These are phyloP conservation scores for Thaumetopoea pityocampa DNA, from an alignment of 1,140 invertebrate genomes.

Conservation along the genomic window DNA sequence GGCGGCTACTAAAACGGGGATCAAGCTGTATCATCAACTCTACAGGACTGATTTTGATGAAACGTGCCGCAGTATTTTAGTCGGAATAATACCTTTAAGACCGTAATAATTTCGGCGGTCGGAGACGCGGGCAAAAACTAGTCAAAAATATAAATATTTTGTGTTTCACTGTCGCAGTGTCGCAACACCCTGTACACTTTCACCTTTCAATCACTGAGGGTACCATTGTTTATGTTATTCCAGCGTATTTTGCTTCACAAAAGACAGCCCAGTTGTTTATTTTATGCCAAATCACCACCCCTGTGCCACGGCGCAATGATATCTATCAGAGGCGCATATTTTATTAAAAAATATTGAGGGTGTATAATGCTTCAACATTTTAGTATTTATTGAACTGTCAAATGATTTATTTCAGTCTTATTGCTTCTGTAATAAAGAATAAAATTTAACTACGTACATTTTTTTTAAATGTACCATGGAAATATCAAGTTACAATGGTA, in stretches of 20 bases:
- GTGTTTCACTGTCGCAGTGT: too few relatives aligned
- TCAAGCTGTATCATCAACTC: too few relatives aligned
- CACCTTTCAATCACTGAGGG: slow-evolving; percentile 50
- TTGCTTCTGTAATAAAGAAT: neutral
- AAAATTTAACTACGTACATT: neutral
- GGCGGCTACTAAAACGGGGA: too few relatives aligned
- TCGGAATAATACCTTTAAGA: too few relatives aligned
- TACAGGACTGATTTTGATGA: too few relatives aligned
- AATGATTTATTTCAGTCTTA: neutral
- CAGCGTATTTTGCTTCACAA: slow-evolving; percentile 58
- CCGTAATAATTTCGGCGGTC: too few relatives aligned
- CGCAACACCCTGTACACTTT: slow-evolving; percentile 44
- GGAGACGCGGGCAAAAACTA: neutral
- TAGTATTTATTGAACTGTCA: slow-evolving; percentile 14
- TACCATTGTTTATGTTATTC: slow-evolving; percentile 67
- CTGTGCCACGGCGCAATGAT: slow-evolving; percentile 43
- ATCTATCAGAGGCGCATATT: slow-evolving; percentile 63
- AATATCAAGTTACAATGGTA: too few relatives aligned
- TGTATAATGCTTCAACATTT: slow-evolving; percentile 3
- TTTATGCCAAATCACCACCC: slow-evolving; percentile 70
- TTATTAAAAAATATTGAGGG: slow-evolving; percentile 64
- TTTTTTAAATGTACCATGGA: too few relatives aligned
- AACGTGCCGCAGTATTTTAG: too few relatives aligned
- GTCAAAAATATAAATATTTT: neutral
- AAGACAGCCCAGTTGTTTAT: slow-evolving; percentile 61